A percentile compares a stretch with the other conserved stretches of the same genome.
These are phyloP conservation scores for Sigmodon hispidus DNA, from an alignment of 2,113 vertebrate genomes.

Conservation along the genomic window DNA sequence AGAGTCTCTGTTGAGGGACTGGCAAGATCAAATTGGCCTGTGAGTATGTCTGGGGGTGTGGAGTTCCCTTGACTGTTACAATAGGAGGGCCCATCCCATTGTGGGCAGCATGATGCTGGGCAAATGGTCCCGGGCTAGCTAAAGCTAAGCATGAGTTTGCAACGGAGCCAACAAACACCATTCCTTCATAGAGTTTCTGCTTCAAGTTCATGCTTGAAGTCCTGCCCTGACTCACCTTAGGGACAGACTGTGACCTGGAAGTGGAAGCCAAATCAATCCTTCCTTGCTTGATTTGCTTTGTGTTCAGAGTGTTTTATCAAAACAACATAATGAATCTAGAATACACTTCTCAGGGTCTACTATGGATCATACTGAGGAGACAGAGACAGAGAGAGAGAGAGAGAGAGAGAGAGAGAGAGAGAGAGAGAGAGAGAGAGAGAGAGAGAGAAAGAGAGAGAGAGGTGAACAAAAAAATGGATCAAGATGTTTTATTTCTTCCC, in stretches of 20 bases:
- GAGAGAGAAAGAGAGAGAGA: neutral
- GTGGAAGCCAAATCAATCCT: neutral
- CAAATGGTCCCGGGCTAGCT: neutral
- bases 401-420: conserved; percentile 3
- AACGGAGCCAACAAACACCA: neutral
- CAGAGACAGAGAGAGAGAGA: conserved; percentile 6
- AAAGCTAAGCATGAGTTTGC: neutral
- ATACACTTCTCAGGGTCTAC: neutral
- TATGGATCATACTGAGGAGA: neutral
- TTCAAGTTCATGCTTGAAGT: neutral
- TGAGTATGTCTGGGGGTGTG: neutral
- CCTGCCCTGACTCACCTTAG: neutral
- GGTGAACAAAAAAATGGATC: neutral
- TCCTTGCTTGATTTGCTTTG: neutral
- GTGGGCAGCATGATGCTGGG: neutral
- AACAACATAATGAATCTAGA: too few relatives aligned
- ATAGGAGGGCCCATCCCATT: neutral
- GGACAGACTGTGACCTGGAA: neutral
- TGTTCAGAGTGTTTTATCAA: neutral
- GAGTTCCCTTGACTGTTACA: neutral
- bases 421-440: conserved; percentile 3
- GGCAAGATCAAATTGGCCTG: neutral
- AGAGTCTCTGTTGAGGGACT: neutral
- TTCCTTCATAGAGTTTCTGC: neutral
- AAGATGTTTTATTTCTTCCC: neutral